Evolutionary conservation across 2,113 vertebrate species (phyloP).

Genomic region (Phylloscopus trochilus): DNA sequence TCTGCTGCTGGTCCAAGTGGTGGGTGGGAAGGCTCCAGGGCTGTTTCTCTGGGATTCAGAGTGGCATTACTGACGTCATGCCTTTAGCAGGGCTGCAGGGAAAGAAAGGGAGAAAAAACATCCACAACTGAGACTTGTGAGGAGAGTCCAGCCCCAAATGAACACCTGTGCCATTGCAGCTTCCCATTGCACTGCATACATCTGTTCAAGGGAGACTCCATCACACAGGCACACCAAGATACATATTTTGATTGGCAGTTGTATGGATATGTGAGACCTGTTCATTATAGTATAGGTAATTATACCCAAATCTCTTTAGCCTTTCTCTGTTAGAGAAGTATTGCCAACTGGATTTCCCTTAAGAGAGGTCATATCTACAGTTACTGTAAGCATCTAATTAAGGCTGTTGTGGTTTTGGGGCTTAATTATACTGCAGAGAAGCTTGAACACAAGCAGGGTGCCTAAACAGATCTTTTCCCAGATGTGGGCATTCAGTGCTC

Average conservation of each 20-base stretch:
- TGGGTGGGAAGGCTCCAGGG: not conserved
- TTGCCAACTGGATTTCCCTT: not conserved
- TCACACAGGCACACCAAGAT: not conserved
- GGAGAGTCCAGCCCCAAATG: not conserved
- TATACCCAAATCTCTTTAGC: not conserved
- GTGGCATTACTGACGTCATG: accelerated
- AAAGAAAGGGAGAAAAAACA: not conserved
- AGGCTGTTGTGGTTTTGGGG: not conserved
- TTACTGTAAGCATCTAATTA: slow-evolving; percentile 3
- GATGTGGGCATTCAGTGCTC: not conserved
- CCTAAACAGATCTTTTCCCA: not conserved
- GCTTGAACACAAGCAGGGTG: not conserved
- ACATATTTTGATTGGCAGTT: not conserved
- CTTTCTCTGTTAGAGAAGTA: not conserved
- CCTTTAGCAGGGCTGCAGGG: not conserved
- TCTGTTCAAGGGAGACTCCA: not conserved
- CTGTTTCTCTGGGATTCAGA: not conserved
- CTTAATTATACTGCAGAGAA: not conserved
- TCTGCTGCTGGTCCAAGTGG: not conserved
- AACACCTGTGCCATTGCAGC: not conserved
- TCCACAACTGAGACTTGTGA: accelerated
- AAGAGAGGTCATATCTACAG: not conserved
- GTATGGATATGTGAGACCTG: not conserved
- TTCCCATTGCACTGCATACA: not conserved
- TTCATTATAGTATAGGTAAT: not conserved